These are phyloP conservation scores for Mellilla xanthometata DNA, from an alignment of 2,888 invertebrate species.

Conservation along the genomic window DNA sequence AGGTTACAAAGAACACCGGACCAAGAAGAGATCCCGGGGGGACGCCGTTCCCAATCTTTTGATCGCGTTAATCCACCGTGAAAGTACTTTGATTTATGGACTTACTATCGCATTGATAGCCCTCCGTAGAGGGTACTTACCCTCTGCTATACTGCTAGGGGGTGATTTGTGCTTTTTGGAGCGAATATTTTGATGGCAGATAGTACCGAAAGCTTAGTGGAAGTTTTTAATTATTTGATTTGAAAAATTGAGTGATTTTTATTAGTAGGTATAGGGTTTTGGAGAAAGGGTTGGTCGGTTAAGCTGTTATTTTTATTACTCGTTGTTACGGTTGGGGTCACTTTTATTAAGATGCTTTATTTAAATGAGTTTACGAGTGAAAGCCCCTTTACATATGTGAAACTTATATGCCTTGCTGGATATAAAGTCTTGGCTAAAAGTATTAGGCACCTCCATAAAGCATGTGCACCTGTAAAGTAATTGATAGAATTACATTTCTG, in stretches of 20 bases:
- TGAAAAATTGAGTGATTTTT: constrained; percentile 24
- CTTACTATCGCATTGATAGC: constrained; percentile 26
- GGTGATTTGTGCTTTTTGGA: constrained; percentile 29
- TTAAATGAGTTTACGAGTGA: too few relatives aligned
- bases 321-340: too few relatives aligned
- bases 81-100: constrained; percentile 52
- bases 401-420: too few relatives aligned
- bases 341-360: too few relatives aligned
- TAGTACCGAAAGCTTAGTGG: constrained; percentile 19
- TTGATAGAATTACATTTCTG: too few relatives aligned
- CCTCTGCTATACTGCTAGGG: constrained; percentile 21
- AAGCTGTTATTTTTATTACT: constrained; percentile 6
- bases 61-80: constrained; percentile 49
- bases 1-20: constrained; percentile 16
- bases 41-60: constrained; percentile 35
- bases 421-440: too few relatives aligned
- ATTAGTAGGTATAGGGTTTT: constrained; percentile 3
- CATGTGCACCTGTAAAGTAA: too few relatives aligned
- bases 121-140: constrained; percentile 13
- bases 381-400: too few relatives aligned
- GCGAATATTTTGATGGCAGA: constrained; percentile 22
- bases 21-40: constrained; percentile 17
- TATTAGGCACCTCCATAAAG: too few relatives aligned
- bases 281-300: too few relatives aligned
- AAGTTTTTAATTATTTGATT: constrained; percentile 35